Conservation (phyloP, 2,797 vertebrate species). For the Crocodylus rhombifer region DNA sequence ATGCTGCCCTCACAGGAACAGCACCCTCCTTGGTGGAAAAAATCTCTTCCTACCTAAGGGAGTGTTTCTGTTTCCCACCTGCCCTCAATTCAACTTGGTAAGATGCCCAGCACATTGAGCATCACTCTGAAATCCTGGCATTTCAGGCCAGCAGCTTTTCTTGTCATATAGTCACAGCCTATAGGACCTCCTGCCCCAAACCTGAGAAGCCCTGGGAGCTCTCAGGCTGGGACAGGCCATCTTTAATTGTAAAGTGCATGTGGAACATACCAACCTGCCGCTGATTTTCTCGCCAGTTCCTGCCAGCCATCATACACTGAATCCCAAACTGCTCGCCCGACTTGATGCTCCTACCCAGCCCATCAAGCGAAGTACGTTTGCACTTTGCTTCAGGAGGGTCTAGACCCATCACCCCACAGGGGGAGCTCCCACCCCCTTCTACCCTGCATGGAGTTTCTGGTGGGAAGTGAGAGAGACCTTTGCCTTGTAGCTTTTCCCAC, state of each 20-base stretch:
- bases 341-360: not conserved
- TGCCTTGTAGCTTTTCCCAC: not conserved
- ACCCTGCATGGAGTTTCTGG: not conserved
- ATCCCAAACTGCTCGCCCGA: not conserved
- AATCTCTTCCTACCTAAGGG: too few species aligned
- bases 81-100: too few species aligned
- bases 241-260: not conserved
- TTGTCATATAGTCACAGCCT: not conserved
- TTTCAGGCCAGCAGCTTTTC: not conserved
- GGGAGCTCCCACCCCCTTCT: not conserved
- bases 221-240: not conserved
- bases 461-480: not conserved
- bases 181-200: not conserved
- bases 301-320: not conserved
- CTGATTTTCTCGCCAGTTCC: not conserved
- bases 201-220: not conserved
- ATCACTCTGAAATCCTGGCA: not conserved
- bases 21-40: too few species aligned
- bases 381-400: not conserved
- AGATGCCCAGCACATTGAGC: not conserved
- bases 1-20: too few species aligned
- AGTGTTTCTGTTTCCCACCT: too few species aligned
- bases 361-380: not conserved
- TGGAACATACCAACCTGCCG: not conserved
- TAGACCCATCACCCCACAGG: not conserved